These are phyloP conservation scores for Anoplolepis gracilipes DNA, from an alignment of 1,140 invertebrate genomes.

Conservation along the genomic window DNA sequence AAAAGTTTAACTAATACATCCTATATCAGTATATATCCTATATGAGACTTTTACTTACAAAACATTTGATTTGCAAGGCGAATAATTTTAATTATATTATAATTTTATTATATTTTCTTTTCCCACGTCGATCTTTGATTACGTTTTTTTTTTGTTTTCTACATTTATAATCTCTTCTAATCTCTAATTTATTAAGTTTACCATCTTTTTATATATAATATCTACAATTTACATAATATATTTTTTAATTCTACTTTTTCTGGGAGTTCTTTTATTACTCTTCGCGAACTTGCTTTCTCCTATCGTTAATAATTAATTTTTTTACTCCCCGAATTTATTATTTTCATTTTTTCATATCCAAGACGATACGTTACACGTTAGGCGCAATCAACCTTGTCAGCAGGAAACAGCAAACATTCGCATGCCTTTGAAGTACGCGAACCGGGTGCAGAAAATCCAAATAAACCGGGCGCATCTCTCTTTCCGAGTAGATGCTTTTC, in stretches of 20 bases:
- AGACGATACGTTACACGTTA: neutral
- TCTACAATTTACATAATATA: neutral
- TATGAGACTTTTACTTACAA: neutral
- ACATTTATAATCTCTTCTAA: neutral
- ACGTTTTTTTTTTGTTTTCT: neutral
- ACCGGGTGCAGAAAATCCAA: slow-evolving; percentile 56
- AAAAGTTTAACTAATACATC: neutral
- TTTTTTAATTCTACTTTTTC: slow-evolving; percentile 3
- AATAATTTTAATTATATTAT: neutral
- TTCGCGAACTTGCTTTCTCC: neutral
- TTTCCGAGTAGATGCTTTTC: slow-evolving; percentile 41
- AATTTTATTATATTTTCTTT: neutral
- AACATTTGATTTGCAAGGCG: neutral
- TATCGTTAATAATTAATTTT: neutral
- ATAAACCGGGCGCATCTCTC: slow-evolving; percentile 61
- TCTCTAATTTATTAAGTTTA: neutral
- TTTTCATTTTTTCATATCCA: slow-evolving; percentile 13
- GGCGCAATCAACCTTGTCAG: neutral
- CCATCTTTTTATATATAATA: neutral
- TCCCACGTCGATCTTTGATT: neutral
- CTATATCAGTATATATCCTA: neutral
- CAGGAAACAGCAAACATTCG: slow-evolving; percentile 70
- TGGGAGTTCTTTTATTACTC: neutral
- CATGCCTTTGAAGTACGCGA: slow-evolving; percentile 55
- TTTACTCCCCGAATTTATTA: neutral